Base-by-base conservation (phyloP, 2,888 invertebrate species). In the Callosobruchus maculatus region DNA sequence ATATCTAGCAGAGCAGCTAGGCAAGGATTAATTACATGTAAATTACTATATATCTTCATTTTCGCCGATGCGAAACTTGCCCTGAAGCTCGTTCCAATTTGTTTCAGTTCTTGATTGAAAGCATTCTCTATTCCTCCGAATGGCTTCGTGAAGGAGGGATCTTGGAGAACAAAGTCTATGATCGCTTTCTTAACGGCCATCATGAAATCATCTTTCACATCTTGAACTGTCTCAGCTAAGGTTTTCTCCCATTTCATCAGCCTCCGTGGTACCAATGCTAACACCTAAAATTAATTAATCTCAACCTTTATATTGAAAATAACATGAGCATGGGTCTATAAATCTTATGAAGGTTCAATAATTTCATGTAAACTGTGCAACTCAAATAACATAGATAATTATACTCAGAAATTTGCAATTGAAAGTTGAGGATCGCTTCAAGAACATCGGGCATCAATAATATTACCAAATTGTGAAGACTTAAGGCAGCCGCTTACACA, bases 111-210 rank as follows among this genome's bases (percentile, higher is more conserved):
- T 81, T 86, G 84, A 82, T 92, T 88, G 77, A 90, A 84, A 70
- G 88, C 88, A 0, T 90, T 89, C 73, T 85, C 83, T 26, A 88
- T 87, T 74, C 90, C 90, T 77, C 88, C 88, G 77, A 88, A 87
- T 0, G 89, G 87, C 78, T 89, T 90, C 81, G 89, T 88, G 87
- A 90, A 82, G 0, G 89, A 88, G 0, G 94, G 93, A 87, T 96
- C 95, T 82, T 93, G 93, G 3, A 98, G 88, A 0, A 97, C 96
- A 85, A 96, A 98, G 87, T 97, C 97, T 0, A 98, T 94, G 72
- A 95, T 94, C 0, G 97, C 94, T 84, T 96, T 97, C 84, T 97
- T 97, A 84, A 97, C 94, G 77, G 94, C 94, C 85, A 94, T 90
- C 84, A 94, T 91, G 84, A 96, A 98, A 82, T 96, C 96, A 77